Evolutionary conservation across 2,888 invertebrate species (phyloP).

Genomic region (Thymelicus sylvestris): DNA sequence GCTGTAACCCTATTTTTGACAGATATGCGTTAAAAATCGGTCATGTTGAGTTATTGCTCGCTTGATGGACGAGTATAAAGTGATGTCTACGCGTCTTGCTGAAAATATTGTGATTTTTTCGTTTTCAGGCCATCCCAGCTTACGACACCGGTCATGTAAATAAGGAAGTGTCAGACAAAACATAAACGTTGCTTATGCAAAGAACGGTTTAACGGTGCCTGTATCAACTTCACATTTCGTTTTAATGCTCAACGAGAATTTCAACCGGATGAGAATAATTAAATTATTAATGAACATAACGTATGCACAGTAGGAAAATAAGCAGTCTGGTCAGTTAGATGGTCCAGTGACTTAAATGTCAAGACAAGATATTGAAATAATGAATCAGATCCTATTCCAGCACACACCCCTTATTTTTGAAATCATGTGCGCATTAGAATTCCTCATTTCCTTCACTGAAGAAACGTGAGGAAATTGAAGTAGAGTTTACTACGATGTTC

Average conservation of each 20-base stretch:
- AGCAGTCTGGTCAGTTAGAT: neutral
- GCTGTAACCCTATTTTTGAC: slow-evolving; percentile 62
- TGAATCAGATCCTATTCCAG: no score
- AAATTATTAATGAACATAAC: neutral
- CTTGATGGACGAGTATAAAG: slow-evolving; percentile 55
- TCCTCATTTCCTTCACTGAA: no score
- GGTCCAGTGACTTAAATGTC: no score
- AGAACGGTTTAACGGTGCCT: slow-evolving; percentile 2
- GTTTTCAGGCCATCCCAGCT: slow-evolving; percentile 26
- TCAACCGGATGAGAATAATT: slow-evolving; percentile 4
- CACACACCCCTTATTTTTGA: no score
- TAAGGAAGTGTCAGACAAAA: slow-evolving; percentile 28
- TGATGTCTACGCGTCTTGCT: slow-evolving; percentile 43
- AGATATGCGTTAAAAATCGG: slow-evolving; percentile 62
- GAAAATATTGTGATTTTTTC: slow-evolving; percentile 31
- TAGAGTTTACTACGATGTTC: no score
- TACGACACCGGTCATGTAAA: slow-evolving; percentile 29
- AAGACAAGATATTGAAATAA: no score
- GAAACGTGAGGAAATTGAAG: no score
- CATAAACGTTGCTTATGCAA: slow-evolving; percentile 10
- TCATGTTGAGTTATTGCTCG: slow-evolving; percentile 59
- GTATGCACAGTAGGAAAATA: neutral
- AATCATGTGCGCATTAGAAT: no score
- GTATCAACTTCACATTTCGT: slow-evolving; percentile 4
- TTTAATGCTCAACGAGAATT: slow-evolving; percentile 12